phyloP scores from a whole-genome alignment of 1,140 invertebrate species.

The Cotesia chilonis region DNA sequence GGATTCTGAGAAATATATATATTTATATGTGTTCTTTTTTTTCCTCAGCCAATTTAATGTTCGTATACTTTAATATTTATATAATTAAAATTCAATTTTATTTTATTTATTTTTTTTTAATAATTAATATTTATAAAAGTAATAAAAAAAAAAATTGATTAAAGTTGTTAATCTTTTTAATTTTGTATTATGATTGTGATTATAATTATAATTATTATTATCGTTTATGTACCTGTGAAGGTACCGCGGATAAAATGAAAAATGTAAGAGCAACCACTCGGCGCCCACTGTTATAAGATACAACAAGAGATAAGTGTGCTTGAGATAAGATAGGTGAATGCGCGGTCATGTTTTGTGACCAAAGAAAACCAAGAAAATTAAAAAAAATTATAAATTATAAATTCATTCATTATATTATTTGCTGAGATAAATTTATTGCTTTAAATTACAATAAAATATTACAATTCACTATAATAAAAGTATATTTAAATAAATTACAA shows the following conservation, averaged over 20 bases:
- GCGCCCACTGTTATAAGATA: slow-evolving; percentile 42
- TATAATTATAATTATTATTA: slow-evolving; percentile 14
- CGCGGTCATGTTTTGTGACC: slow-evolving; percentile 33
- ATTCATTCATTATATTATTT: neutral
- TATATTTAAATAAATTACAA: too few relatives aligned
- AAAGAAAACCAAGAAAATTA: slow-evolving; percentile 8
- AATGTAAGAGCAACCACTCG: slow-evolving; percentile 34
- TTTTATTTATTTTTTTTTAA: slow-evolving; percentile 5
- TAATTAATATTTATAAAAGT: slow-evolving; percentile 10
- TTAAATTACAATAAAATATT: neutral
- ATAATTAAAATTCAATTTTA: slow-evolving; percentile 2
- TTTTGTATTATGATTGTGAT: neutral
- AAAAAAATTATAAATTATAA: neutral
- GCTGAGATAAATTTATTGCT: neutral
- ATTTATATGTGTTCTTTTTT: slow-evolving; percentile 15
- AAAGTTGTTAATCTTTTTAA: neutral
- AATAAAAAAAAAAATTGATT: neutral
- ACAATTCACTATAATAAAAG: too few relatives aligned
- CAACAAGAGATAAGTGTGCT: slow-evolving; percentile 40
- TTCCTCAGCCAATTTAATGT: neutral
- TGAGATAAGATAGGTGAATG: slow-evolving; percentile 43
- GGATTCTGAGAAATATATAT: slow-evolving; percentile 5
- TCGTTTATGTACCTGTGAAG: slow-evolving; percentile 24
- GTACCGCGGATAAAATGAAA: slow-evolving; percentile 34
- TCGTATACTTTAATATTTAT: slow-evolving; percentile 13